Evolutionary conservation across 2,888 invertebrate species (phyloP), one percentile per base, ranked within the genome.

Genomic region (Pandemis corylana): DNA sequence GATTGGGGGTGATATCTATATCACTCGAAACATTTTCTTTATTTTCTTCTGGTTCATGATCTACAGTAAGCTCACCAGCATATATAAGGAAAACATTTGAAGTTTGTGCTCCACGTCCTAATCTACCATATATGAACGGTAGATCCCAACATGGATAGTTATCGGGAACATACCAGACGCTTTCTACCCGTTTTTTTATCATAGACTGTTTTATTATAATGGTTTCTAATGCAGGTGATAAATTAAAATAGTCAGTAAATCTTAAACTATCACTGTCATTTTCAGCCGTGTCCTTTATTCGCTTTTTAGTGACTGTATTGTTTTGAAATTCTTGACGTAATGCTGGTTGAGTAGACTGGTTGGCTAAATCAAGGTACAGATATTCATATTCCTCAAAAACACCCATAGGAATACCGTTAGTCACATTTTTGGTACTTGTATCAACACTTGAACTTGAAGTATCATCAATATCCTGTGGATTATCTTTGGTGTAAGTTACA

Each of bases 91-190:
- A 93, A 20, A 94, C 87, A 28, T 87, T 41, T 1, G 81, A 71
- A 7, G 72, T 75, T 59, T 77, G 80, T 13, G 68, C 79, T 76
- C 76, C 82, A 51, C 13, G 56, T 10, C 83, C 84, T 41, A 87
- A 64, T 82, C 87, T 87, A 71, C 90, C 94, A 79, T 89, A 90
- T 15, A 94, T 74, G 13, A 89, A 75, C 4, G 94, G 93, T 65
- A 93, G 81, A 51, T 91, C 84, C 93, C 93, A 94, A 81, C 94
- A 94, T 13, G 90, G 88, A 69, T 84, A 83, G 76, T 85, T 85
- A 83, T 92, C 90, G 41, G 90, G 87, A 2, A 90, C 88, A 74
- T 90, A 93, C 94, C 93, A 94, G 53, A 83, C 70, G 49, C 80
- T 78, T 41, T 13, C 10, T 12, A 77, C 77, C 51, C 20, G 42